Conservation (phyloP, 2,888 invertebrate genomes). For the Apeira syringaria region DNA sequence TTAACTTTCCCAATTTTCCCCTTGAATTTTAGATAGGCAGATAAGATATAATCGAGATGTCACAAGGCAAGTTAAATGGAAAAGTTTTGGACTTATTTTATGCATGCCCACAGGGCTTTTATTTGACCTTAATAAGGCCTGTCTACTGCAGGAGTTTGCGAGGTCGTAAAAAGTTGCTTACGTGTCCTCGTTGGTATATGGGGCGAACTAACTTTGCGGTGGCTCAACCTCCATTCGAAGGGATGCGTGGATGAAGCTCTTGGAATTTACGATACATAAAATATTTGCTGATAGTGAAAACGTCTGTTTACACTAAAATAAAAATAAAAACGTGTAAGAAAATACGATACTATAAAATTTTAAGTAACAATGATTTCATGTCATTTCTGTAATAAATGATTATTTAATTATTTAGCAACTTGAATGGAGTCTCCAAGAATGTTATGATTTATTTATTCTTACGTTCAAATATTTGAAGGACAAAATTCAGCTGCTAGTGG, state of each 20-base stretch:
- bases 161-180: constrained; percentile 35
- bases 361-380: no score
- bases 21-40: constrained; percentile 44
- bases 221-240: constrained; percentile 13
- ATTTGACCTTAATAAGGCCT: constrained; percentile 45
- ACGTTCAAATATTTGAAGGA: no score
- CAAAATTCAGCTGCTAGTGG: no score
- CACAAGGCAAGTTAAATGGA: constrained; percentile 71
- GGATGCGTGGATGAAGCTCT: constrained; percentile 16
- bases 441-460: no score
- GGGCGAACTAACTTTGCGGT: constrained; percentile 14
- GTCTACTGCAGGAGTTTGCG: constrained; percentile 17
- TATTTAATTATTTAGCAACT: no score
- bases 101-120: constrained; percentile 56
- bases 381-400: no score
- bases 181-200: constrained; percentile 39
- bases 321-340: no score
- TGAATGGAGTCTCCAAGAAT: no score
- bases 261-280: constrained; percentile 15
- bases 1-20: constrained; percentile 42
- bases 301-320: no score
- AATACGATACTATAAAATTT: no score
- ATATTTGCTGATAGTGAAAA: background rate
- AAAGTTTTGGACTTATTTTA: constrained; percentile 67
- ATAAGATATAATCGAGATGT: constrained; percentile 61